Evolutionary conservation across 2,888 invertebrate species (phyloP), one percentile per base, ranked within the genome.

Genomic region (Coelopa pilipes): DNA sequence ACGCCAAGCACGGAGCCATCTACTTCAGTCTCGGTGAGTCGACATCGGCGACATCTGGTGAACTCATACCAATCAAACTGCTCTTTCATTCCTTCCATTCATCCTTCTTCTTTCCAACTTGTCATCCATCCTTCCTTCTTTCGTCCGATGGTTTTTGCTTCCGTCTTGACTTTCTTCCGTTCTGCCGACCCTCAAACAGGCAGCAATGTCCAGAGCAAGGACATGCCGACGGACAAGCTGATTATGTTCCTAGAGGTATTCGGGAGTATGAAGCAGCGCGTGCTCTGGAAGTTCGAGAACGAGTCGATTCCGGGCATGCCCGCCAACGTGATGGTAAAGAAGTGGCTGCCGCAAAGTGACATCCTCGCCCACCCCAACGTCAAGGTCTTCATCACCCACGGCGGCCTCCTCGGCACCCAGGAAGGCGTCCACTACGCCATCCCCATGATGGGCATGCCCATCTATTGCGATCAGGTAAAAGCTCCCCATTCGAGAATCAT

Each of bases 291-390:
- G 79, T 89, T 88, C 82, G 89, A 89, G 77, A 83, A 87, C 60
- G 88, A 88, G 46, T 81, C 80, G 2, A 79, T 87, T 17, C 79
- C 82, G 1, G 78, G 87, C 69, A 70, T 88, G 75, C 87, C 89
- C 0, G 71, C 77, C 15, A 89, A 89, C 79, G 83, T 90, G 0
- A 85, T 88, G 81, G 77, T 89, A 12, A 83, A 85, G n/a, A 87
- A 88, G 55, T 90, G 90, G 90, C 78, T 90, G 73, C 90, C 90
- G 0, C 90, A 90, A 79, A 84, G 86, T 62, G 89, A 89, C 78
- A 87, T 90, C 17, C 75, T 88, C 81, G 88, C 87, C 4, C 89
- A 89, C 81, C 85, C 81, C 0, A 87, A 89, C 76, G 79, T 88
- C 0, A 87, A 87, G 75, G 81, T 87, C 0, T 89, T 89, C 75